Base-by-base conservation (phyloP, 2,113 vertebrate genomes). In the Heterotis niloticus region DNA sequence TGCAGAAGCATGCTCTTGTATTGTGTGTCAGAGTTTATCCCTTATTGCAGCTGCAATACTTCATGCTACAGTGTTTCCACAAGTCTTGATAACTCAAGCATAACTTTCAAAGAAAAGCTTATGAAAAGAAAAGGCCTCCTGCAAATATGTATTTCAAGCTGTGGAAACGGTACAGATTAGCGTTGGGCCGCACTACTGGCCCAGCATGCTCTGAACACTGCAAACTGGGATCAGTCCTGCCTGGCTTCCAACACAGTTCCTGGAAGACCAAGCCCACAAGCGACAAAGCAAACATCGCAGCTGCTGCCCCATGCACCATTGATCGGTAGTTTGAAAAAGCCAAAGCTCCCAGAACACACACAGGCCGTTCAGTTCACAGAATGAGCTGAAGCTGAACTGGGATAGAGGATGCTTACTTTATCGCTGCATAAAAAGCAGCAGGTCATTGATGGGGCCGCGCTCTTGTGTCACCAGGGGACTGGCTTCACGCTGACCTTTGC, bases 11-110 rank as follows among this genome's bases (percentile, higher is more conserved):
- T n/a, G 71, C 71, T 44, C 34, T 44, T 44, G 34, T 44, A 44
- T 44, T 44, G 34, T 44, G n/a, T 44, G 51, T 14, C 51, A 73
- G 51, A 73, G 71, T 54, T 56, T 23, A 74, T 23, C 23, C 57
- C 54, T 74, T 74, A 74, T 74, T 54, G 28, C 44, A 17, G 71
- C 54, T 74, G 54, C 54, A 59, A 5, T 56, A 71, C 44, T 71
- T 71, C 20, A 72, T 11, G n/a, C 71, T 57, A 65, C 10, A 18
- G 10, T n/a, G 2, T 65, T 65, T 65, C 11, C 59, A 62, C 20
- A 10, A 62, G 59, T 20, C 59, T 17, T 17, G 59, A 54, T 1
- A 26, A 57, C 54, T 59, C 44, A 52, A 57, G 54, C 26, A 14
- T 57, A 74, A 17, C 52, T 54, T 74, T 59, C 20, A 57, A 62